Evolutionary conservation across 2,888 invertebrate genomes (phyloP).

Genomic region (Leptogaster cylindrica): DNA sequence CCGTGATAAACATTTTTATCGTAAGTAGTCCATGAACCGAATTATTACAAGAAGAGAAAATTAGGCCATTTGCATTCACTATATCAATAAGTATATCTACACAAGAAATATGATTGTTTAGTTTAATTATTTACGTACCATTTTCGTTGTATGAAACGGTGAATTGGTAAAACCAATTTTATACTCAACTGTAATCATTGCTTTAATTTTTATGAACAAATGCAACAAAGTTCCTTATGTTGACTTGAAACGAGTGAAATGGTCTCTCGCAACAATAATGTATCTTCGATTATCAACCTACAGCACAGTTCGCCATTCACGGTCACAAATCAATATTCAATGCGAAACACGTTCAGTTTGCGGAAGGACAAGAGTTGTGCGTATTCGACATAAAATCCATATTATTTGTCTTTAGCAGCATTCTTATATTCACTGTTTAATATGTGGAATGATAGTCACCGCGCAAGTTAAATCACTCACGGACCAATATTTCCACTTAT

Average conservation of each 20-base stretch:
- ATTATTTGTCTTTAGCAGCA: constrained; percentile 15
- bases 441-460: neutral
- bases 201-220: neutral
- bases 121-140: too few relatives aligned
- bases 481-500: neutral
- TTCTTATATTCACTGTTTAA: constrained; percentile 16
- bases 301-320: constrained; percentile 3
- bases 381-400: constrained; percentile 20
- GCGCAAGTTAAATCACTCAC: constrained; percentile 2
- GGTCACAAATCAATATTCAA: constrained; percentile 33
- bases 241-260: too few relatives aligned
- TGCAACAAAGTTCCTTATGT: constrained; percentile 7
- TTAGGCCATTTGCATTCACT: too few relatives aligned
- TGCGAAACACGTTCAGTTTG: constrained; percentile 2
- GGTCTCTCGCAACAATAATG: too few relatives aligned
- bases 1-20: too few relatives aligned
- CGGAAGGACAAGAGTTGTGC: constrained; percentile 23
- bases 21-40: too few relatives aligned
- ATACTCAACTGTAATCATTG: neutral
- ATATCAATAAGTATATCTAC: too few relatives aligned
- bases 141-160: neutral
- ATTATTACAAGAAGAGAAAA: too few relatives aligned
- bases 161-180: neutral
- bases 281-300: too few relatives aligned
- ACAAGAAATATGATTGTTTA: too few relatives aligned